These are phyloP conservation scores for Acromyrmex heyeri DNA, from an alignment of 1,140 invertebrate species.

Conservation along the genomic window DNA sequence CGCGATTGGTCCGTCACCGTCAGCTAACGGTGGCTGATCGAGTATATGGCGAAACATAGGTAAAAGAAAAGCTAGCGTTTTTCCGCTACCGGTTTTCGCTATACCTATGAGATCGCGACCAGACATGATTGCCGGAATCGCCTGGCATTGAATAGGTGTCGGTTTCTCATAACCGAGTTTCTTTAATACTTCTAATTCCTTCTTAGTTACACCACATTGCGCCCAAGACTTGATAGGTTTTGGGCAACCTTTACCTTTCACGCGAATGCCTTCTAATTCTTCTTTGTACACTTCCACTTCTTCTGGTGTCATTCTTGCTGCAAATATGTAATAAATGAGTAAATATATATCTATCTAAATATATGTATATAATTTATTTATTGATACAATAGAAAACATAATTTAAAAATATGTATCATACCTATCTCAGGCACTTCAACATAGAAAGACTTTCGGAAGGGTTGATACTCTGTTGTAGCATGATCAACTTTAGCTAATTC, in stretches of 20 bases:
- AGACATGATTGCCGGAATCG: slow-evolving; percentile 99
- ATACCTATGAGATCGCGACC: slow-evolving; percentile 99
- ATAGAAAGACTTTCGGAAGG: slow-evolving; percentile 98
- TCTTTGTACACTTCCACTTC: slow-evolving; percentile 95
- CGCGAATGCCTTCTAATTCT: slow-evolving; percentile 94
- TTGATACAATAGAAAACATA: background rate
- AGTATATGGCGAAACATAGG: slow-evolving; percentile 99
- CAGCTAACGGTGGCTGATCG: slow-evolving; percentile 97
- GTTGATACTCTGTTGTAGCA: slow-evolving; percentile 92
- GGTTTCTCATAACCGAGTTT: slow-evolving; percentile 98
- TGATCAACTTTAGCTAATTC: slow-evolving; percentile 97
- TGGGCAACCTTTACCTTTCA: slow-evolving; percentile 96
- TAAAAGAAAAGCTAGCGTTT: slow-evolving; percentile 98
- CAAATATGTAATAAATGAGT: slow-evolving; percentile 80
- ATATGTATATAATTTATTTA: background rate
- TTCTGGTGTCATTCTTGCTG: slow-evolving; percentile 94
- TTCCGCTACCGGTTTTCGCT: slow-evolving; percentile 99
- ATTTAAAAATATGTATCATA: slow-evolving; percentile 55
- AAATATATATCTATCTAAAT: background rate
- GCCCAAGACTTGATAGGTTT: slow-evolving; percentile 99
- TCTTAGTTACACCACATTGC: slow-evolving; percentile 99
- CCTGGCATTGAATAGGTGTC: slow-evolving; percentile 99
- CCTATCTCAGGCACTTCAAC: slow-evolving; percentile 95
- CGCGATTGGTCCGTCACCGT: slow-evolving; percentile 98
- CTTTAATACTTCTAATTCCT: slow-evolving; percentile 97